A percentile compares a stretch with the other conserved stretches of the same genome.
These are phyloP conservation scores for Pristionchus mayeri DNA, from an alignment of 2,888 invertebrate species.

Conservation along the genomic window DNA sequence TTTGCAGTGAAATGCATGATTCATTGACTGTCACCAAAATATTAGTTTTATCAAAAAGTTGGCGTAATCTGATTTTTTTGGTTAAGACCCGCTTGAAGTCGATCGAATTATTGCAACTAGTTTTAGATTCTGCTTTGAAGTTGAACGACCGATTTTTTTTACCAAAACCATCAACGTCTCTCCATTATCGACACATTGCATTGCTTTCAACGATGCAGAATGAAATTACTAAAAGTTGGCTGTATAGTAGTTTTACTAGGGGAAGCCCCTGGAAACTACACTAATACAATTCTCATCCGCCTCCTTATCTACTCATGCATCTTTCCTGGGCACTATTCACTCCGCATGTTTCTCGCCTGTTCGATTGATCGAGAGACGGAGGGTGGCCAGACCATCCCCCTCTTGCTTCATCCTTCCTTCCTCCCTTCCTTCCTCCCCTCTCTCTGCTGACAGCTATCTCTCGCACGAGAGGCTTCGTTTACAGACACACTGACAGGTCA, in stretches of 20 bases:
- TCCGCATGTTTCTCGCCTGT: too few species aligned
- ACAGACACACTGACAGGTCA: constrained; percentile 40
- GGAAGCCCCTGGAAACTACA: too few species aligned
- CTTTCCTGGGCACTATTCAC: background rate
- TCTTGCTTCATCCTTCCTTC: background rate
- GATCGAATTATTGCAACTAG: background rate
- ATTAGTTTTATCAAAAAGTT: background rate
- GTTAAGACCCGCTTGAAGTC: background rate
- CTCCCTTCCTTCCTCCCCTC: background rate
- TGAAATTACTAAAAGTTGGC: background rate
- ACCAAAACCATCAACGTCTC: background rate
- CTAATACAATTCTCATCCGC: background rate
- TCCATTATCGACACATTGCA: background rate
- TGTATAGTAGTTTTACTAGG: too few species aligned
- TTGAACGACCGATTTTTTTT: background rate
- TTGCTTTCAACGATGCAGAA: background rate
- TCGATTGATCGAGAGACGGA: too few species aligned
- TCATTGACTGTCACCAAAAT: background rate
- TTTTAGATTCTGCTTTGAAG: background rate
- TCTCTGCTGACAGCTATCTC: background rate
- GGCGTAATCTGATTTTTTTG: background rate
- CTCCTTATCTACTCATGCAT: background rate
- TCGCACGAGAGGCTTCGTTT: constrained; percentile 11
- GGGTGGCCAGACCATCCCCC: background rate
- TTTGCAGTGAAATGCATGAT: background rate